A percentile compares a stretch with the other conserved stretches of the same genome.
phyloP scores from a whole-genome alignment of 2,888 invertebrate genomes.

The Phengaris alcon region DNA sequence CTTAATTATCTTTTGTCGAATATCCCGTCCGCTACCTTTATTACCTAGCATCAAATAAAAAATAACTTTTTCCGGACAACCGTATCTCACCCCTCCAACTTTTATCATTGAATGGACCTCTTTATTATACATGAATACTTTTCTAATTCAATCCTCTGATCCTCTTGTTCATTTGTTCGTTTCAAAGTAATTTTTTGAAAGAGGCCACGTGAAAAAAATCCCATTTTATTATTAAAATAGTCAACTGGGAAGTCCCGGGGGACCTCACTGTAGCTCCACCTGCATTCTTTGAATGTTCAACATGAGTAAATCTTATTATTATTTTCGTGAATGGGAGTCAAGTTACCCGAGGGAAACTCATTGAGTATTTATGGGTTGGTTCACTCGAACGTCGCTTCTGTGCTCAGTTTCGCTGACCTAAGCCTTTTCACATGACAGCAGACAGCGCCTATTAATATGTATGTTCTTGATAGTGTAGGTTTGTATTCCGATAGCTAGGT shows the following conservation, averaged over 20 bases:
- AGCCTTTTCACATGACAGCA: constrained; percentile 17
- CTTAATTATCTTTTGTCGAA: constrained; percentile 22
- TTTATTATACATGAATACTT: constrained; percentile 68
- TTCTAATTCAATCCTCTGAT: constrained; percentile 74
- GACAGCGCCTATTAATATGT: neutral
- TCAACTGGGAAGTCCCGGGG: constrained; percentile 62
- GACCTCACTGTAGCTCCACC: constrained; percentile 70
- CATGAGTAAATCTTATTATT: constrained; percentile 72
- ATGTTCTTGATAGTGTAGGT: neutral
- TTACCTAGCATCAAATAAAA: constrained; percentile 71
- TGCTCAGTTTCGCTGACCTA: constrained; percentile 10
- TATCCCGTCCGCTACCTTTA: constrained; percentile 45
- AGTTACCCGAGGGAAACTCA: constrained; percentile 63
- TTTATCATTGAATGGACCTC: constrained; percentile 69
- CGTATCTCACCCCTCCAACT: constrained; percentile 70
- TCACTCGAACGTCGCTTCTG: constrained; percentile 40
- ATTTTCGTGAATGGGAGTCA: constrained; percentile 62
- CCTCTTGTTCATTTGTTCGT: constrained; percentile 72
- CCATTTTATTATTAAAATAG: constrained; percentile 74
- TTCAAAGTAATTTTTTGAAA: constrained; percentile 69
- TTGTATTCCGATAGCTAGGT: too few species aligned
- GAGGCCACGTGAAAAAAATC: constrained; percentile 50
- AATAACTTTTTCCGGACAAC: constrained; percentile 64
- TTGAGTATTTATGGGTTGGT: constrained; percentile 60
- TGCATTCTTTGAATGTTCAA: constrained; percentile 64